Evolutionary conservation across 2,888 invertebrate species (phyloP).

Genomic region (Sisyra terminalis): DNA sequence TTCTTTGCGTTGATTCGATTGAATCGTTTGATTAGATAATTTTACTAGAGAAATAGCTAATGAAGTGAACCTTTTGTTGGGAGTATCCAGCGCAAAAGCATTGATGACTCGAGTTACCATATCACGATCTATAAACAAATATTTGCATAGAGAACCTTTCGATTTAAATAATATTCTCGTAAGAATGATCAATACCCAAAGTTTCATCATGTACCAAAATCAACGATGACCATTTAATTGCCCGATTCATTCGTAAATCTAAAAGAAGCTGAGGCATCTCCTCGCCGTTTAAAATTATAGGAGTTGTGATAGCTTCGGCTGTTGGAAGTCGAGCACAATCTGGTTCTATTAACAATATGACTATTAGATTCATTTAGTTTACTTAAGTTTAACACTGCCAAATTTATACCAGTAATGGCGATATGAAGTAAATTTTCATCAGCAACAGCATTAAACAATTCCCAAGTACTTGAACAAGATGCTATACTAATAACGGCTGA

Average conservation of each 20-base stretch:
- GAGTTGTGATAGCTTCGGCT: constrained; percentile 50
- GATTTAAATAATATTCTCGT: too few relatives aligned
- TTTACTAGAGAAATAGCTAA: constrained; percentile 21
- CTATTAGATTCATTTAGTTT: background rate
- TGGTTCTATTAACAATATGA: constrained; percentile 31
- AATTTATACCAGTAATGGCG: constrained; percentile 44
- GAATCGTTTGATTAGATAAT: constrained; percentile 16
- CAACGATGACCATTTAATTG: constrained; percentile 55
- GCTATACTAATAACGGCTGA: constrained; percentile 55
- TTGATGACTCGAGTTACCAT: constrained; percentile 46
- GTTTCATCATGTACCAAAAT: constrained; percentile 56
- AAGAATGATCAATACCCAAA: constrained; percentile 33
- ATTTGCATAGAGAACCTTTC: background rate
- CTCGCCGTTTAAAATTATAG: constrained; percentile 47
- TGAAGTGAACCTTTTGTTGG: constrained; percentile 13
- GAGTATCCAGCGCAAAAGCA: constrained; percentile 15
- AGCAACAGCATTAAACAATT: constrained; percentile 41
- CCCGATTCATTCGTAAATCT: constrained; percentile 48
- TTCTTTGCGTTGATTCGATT: constrained; percentile 17
- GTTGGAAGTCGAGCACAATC: constrained; percentile 62
- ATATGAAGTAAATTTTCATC: constrained; percentile 50
- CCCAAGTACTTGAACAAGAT: constrained; percentile 62
- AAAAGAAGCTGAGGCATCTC: constrained; percentile 64
- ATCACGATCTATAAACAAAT: constrained; percentile 29
- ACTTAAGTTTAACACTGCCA: too few relatives aligned